A percentile compares a stretch with the other conserved stretches of the same genome.
phyloP scores from a whole-genome alignment of 1,140 invertebrate genomes.

The Leptinotarsa texana region DNA sequence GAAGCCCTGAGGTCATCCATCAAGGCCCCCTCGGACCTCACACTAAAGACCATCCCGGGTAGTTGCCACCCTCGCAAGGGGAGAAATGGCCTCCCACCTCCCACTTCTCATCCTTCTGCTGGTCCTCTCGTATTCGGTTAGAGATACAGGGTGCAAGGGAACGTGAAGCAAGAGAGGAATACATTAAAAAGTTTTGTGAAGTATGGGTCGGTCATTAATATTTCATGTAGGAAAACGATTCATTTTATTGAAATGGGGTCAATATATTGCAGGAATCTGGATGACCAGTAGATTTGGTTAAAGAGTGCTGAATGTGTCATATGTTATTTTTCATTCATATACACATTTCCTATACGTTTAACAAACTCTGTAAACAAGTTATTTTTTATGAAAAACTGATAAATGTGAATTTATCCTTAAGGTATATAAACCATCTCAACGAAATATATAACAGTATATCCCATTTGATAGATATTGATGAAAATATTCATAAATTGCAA shows the following conservation, averaged over 20 bases:
- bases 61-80: conserved; percentile 45
- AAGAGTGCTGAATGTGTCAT: too few species aligned
- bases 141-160: conserved; percentile 25
- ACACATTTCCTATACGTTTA: too few species aligned
- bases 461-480: too few species aligned
- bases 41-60: conserved; percentile 43
- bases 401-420: too few species aligned
- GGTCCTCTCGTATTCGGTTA: conserved; percentile 7
- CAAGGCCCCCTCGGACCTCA: conserved; percentile 48
- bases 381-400: too few species aligned
- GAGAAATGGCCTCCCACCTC: conserved; percentile 41
- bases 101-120: conserved; percentile 43
- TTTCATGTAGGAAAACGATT: conserved; percentile 37
- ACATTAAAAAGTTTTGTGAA: conserved; percentile 48
- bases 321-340: not conserved
- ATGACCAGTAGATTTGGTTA: not conserved
- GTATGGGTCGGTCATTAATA: conserved; percentile 40
- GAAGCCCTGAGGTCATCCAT: conserved; percentile 51
- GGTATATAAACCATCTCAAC: too few species aligned
- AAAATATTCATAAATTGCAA: too few species aligned
- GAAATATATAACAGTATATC: too few species aligned
- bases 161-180: conserved; percentile 43
- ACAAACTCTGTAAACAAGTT: too few species aligned
- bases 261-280: conserved; percentile 35
- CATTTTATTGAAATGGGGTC: conserved; percentile 44